Percentiles rank a stretch among this genome's conserved stretches.
Evolutionary conservation across 2,888 invertebrate genomes (phyloP).

Genomic region (Tenthredo notha): DNA sequence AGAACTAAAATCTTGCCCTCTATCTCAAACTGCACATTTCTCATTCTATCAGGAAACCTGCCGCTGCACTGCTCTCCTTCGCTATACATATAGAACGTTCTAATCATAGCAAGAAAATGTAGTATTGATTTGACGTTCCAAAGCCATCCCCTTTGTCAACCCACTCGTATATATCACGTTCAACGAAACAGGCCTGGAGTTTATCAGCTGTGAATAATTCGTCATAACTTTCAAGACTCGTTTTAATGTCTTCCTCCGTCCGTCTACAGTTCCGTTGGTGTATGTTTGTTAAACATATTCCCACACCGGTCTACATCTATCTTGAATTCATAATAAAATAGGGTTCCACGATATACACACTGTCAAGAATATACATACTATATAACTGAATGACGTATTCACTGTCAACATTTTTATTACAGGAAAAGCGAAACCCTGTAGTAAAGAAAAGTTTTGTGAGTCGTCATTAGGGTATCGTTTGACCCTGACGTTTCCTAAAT

Average conservation of each 20-base stretch:
- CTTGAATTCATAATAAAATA: not conserved
- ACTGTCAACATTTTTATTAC: not conserved
- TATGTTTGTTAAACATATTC: conserved; percentile 33
- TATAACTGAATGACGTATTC: conserved; percentile 2
- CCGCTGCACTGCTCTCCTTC: not conserved
- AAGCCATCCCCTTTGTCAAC: not conserved
- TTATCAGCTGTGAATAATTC: conserved; percentile 50
- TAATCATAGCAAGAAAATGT: conserved; percentile 34
- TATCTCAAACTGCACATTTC: not conserved
- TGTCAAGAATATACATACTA: not conserved
- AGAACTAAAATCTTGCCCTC: not conserved
- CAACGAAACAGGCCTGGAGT: conserved; percentile 40
- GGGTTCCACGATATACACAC: not conserved
- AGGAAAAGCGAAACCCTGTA: not conserved
- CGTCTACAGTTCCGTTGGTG: not conserved
- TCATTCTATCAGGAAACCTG: not conserved
- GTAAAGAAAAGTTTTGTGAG: not conserved
- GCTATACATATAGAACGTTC: not conserved
- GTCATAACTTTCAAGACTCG: conserved; percentile 40
- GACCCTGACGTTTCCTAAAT: not conserved
- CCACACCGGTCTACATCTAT: not conserved
- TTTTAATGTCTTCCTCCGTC: conserved; percentile 43
- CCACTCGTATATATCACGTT: conserved; percentile 41
- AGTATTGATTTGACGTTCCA: conserved; percentile 37
- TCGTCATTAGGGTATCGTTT: not conserved